Percentiles rank a stretch among this genome's conserved stretches.
These are phyloP conservation scores for Syrmaticus mikado DNA, from an alignment of 2,113 vertebrate species.

Conservation along the genomic window DNA sequence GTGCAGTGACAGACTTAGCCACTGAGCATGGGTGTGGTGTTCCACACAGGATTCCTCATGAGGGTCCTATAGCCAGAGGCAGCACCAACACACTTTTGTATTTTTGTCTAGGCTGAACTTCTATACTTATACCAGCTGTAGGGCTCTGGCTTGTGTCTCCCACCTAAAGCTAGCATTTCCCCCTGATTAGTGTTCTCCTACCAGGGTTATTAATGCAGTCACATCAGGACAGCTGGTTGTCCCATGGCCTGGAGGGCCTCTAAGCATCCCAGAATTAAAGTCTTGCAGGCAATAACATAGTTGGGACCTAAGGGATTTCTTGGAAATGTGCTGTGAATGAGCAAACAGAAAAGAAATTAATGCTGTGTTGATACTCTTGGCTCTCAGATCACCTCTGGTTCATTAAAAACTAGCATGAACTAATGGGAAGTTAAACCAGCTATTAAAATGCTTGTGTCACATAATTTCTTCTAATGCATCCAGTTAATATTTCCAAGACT, in stretches of 20 bases:
- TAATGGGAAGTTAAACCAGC: not conserved
- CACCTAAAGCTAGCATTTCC: not conserved
- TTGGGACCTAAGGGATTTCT: not conserved
- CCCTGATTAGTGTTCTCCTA: not conserved
- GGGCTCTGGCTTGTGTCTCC: not conserved
- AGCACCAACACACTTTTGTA: not conserved
- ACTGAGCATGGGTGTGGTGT: not conserved
- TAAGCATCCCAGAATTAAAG: not conserved
- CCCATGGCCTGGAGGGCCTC: not conserved
- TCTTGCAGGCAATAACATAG: not conserved
- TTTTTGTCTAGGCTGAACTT: slow-evolving; percentile 13
- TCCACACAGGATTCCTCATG: not conserved
- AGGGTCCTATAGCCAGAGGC: not conserved
- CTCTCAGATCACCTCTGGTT: not conserved
- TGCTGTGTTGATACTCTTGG: not conserved
- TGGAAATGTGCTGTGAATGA: slow-evolving; percentile 23
- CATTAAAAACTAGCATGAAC: not conserved
- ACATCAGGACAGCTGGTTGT: not conserved
- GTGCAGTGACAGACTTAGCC: not conserved
- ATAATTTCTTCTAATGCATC: not conserved
- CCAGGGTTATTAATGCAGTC: not conserved
- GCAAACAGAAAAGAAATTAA: slow-evolving; percentile 25
- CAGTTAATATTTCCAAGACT: not conserved
- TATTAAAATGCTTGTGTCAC: not conserved
- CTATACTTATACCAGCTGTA: not conserved